A percentile compares a stretch with the other conserved stretches of the same genome.
Evolutionary conservation across 2,113 vertebrate genomes (phyloP).

Genomic region (Dicrurus megarhynchus): DNA sequence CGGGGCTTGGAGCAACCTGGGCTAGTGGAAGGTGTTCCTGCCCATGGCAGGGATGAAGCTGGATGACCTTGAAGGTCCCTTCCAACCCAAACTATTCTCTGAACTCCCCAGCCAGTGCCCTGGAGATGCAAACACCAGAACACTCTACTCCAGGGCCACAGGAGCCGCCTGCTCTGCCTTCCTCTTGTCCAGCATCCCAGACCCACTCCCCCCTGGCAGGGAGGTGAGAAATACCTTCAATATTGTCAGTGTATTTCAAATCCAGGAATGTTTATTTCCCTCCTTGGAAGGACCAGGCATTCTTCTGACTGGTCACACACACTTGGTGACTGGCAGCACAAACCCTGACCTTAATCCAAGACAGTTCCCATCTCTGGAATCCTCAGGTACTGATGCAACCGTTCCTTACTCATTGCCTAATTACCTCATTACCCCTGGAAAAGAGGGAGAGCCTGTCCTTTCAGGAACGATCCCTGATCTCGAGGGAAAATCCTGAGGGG

Average conservation of each 20-base stretch:
- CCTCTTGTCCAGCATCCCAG: not conserved
- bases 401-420: not conserved
- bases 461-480: not conserved
- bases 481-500: not conserved
- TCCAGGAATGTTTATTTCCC: not conserved
- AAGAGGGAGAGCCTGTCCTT: not conserved
- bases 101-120: not conserved
- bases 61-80: not conserved
- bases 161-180: not conserved
- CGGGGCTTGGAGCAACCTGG: accelerated
- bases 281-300: not conserved
- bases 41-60: not conserved
- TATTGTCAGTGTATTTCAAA: not conserved
- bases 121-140: not conserved
- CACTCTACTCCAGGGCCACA: not conserved
- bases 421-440: not conserved
- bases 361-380: not conserved
- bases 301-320: not conserved
- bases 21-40: not conserved
- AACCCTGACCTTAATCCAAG: not conserved
- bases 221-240: not conserved
- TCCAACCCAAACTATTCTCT: not conserved
- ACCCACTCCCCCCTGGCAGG: not conserved
- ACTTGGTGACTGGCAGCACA: not conserved
- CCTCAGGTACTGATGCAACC: not conserved